Conservation (phyloP, 2,888 invertebrate species). For the Buathra laborator region DNA sequence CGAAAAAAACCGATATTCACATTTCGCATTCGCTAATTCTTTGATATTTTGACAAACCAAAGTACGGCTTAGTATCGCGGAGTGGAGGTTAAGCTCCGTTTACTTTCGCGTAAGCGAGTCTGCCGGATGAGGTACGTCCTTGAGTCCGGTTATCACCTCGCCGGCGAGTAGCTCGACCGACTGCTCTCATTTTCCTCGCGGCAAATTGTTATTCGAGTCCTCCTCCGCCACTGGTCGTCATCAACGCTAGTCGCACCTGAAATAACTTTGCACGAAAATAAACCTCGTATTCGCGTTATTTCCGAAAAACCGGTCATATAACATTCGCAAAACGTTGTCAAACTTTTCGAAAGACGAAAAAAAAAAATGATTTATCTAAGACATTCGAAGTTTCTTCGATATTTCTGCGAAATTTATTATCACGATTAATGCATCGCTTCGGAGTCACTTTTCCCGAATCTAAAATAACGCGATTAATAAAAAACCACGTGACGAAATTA, state of each 20-base stretch:
- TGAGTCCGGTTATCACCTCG: slow-evolving; percentile 3
- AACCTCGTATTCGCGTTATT: background rate
- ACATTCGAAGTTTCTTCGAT: no score
- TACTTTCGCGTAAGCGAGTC: background rate
- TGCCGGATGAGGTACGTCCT: slow-evolving; percentile 1
- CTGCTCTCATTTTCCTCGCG: slow-evolving; percentile 25
- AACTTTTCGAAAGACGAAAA: background rate
- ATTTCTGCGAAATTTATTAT: no score
- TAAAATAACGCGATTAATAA: background rate
- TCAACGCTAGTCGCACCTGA: slow-evolving; percentile 17
- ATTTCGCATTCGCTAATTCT: background rate
- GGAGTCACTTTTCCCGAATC: no score
- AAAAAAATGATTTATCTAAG: background rate
- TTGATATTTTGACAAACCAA: background rate
- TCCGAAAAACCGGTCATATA: slow-evolving; percentile 16
- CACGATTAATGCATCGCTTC: no score
- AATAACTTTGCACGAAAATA: slow-evolving; percentile 49
- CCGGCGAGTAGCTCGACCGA: background rate
- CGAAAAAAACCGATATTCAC: no score
- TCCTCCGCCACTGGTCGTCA: slow-evolving; percentile 16
- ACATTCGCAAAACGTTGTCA: background rate
- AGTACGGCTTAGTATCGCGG: background rate
- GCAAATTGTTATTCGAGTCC: slow-evolving; percentile 42
- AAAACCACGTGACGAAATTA: background rate
- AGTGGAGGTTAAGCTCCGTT: background rate